A percentile compares a stretch with the other conserved stretches of the same genome.
Conservation (phyloP, 2,797 vertebrate species). For the Psittacula echo region DNA sequence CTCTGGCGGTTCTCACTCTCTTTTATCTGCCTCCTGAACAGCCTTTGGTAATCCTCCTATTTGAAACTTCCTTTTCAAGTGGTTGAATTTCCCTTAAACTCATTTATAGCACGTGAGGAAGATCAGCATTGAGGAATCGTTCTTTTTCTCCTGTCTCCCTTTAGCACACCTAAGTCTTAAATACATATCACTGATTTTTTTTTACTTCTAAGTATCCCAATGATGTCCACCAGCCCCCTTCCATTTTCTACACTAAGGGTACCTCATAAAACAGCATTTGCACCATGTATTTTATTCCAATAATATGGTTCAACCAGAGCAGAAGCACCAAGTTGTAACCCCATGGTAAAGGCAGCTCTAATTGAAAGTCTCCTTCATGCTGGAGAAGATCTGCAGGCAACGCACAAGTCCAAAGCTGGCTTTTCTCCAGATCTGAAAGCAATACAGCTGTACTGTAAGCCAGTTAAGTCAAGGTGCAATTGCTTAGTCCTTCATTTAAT, state of each 20-base stretch:
- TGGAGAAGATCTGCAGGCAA: neutral
- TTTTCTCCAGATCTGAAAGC: neutral
- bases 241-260: neutral
- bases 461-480: fast-evolving
- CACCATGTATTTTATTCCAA: neutral
- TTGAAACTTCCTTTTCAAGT: conserved; percentile 25
- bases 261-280: neutral
- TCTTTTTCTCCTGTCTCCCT: neutral
- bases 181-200: neutral
- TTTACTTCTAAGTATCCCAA: neutral
- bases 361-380: neutral
- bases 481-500: neutral
- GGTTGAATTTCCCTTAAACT: neutral
- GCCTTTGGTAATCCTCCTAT: conserved; percentile 3
- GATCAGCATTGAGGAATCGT: neutral
- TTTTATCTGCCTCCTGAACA: conserved; percentile 35
- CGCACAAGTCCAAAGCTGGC: neutral
- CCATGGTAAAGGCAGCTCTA: neutral
- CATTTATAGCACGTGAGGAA: neutral
- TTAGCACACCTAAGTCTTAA: neutral
- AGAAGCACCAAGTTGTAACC: neutral
- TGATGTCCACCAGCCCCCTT: neutral
- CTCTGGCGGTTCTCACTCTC: neutral
- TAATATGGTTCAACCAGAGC: neutral
- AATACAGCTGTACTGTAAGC: neutral